A percentile compares a stretch with the other conserved stretches of the same genome.
Evolutionary conservation across 1,140 invertebrate genomes (phyloP).

Genomic region (Streblospio benedicti): DNA sequence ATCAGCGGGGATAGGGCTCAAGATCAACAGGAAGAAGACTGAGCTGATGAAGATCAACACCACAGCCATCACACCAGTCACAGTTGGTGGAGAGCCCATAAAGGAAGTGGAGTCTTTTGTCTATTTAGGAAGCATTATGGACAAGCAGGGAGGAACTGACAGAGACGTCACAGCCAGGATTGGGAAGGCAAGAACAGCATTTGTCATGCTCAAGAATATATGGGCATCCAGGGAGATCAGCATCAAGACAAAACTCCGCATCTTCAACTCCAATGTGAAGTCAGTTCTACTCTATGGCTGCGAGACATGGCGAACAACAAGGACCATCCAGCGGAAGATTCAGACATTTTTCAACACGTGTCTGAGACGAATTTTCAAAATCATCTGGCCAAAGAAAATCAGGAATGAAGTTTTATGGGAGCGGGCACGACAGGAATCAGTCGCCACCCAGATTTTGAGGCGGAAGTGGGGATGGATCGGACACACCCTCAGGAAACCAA

Average conservation of each 20-base stretch:
- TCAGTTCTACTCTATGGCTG: constrained; percentile 20
- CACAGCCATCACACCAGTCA: not conserved
- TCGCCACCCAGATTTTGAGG: constrained; percentile 4
- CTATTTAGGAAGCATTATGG: not conserved
- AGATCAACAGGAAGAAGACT: constrained; percentile 5
- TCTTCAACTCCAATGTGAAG: constrained; percentile 22
- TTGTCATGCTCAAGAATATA: constrained; percentile 13
- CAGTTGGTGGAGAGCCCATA: not conserved
- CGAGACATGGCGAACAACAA: constrained; percentile 11
- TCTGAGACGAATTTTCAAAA: constrained; percentile 3
- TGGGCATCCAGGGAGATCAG: constrained; percentile 9
- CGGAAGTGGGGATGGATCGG: constrained; percentile 19
- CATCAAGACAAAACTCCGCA: constrained; percentile 15
- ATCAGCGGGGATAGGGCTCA: not conserved
- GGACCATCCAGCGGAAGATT: not conserved
- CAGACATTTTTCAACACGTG: not conserved
- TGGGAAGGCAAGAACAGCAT: constrained; percentile 13
- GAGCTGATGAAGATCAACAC: constrained; percentile 4
- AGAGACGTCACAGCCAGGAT: constrained; percentile 10
- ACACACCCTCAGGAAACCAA: constrained; percentile 15
- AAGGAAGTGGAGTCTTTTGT: not conserved
- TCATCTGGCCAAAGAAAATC: constrained; percentile 18
- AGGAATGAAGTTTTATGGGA: constrained; percentile 11
- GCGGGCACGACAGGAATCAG: constrained; percentile 1
- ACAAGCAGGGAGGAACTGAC: constrained; percentile 13